phyloP scores from a whole-genome alignment of 2,888 invertebrate species.

The Leucophenga maculata region DNA sequence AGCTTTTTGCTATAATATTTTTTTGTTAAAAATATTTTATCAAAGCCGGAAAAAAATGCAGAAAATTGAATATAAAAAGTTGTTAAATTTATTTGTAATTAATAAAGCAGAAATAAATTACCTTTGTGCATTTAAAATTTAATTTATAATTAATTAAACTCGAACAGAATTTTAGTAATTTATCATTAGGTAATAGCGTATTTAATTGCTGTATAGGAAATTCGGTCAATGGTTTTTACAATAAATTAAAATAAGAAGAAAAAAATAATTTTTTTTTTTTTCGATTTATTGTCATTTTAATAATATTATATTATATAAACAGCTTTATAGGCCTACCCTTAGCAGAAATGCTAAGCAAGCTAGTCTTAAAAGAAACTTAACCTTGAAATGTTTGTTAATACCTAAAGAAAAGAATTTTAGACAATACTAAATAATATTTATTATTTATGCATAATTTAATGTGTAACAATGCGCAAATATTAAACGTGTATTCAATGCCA shows the following conservation, averaged over 20 bases:
- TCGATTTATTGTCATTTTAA: too few species aligned
- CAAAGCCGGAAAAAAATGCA: background rate
- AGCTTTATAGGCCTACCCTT: too few species aligned
- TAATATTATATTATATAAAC: too few species aligned
- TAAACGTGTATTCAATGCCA: background rate
- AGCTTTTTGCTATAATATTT: background rate
- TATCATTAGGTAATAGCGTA: constrained; percentile 62
- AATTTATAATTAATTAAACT: constrained; percentile 39
- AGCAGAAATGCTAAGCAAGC: background rate
- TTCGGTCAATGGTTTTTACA: too few species aligned
- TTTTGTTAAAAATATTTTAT: constrained; percentile 35
- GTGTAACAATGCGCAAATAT: constrained; percentile 7
- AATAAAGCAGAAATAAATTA: constrained; percentile 25
- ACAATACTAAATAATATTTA: background rate
- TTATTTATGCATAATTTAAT: constrained; percentile 8
- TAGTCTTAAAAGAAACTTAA: background rate
- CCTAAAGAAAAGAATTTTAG: background rate
- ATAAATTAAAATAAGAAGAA: background rate
- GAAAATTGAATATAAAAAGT: background rate
- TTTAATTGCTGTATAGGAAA: too few species aligned
- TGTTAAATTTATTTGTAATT: background rate
- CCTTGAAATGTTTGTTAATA: background rate
- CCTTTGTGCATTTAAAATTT: constrained; percentile 61
- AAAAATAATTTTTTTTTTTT: too few species aligned
- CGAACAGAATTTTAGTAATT: constrained; percentile 42